Base-by-base conservation (phyloP, 2,888 invertebrate species). In the Dromius quadrimaculatus region DNA sequence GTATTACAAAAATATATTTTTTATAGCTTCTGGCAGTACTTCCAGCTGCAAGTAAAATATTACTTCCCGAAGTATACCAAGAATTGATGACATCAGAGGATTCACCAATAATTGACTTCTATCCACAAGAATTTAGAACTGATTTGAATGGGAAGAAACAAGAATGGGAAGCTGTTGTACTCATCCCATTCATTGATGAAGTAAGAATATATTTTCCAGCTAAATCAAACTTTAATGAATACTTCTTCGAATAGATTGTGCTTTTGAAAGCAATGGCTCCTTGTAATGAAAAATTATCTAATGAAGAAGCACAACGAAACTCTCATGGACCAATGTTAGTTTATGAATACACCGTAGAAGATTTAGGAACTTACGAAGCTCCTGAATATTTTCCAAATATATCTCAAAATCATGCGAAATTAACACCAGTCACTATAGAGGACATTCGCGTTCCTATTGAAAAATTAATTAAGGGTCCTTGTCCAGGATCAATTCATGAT, bases 141-240 rank as follows among this genome's bases (percentile, higher is more conserved):
- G 98, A 98, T 85, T 86, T 98, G 68, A 98, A 98, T 83, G 98
- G 98, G 3, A 98, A 98, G 82, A 88, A 88, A 76, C 93, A 96
- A 78, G 97, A 97, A 74, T 98, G 98, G 98, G 98, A 97, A 81
- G 96, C 96, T 0, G 92, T 97, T 0, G 94, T 96, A 1, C 85
- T 97, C 1, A 93, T 97, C 78, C 97, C 97, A 0, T 96, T 97
- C 76, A 96, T 97, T 76, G 91, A 96, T 76, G 95, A 96, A 84
- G 90, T 88, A 75, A 73, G 57, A 22, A 22, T n/a, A n/a, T n/a
- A n/a, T n/a, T n/a, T n/a, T n/a, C n/a, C n/a, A n/a, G n/a, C n/a
- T n/a, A n/a, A n/a, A n/a, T n/a, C n/a, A n/a, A n/a, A 72, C 28
- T 61, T 6, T 23, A 41, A 17, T 19, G 8, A 68, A 47, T 17